Conservation (phyloP, 2,888 invertebrate species). For the Metalampra italica region DNA sequence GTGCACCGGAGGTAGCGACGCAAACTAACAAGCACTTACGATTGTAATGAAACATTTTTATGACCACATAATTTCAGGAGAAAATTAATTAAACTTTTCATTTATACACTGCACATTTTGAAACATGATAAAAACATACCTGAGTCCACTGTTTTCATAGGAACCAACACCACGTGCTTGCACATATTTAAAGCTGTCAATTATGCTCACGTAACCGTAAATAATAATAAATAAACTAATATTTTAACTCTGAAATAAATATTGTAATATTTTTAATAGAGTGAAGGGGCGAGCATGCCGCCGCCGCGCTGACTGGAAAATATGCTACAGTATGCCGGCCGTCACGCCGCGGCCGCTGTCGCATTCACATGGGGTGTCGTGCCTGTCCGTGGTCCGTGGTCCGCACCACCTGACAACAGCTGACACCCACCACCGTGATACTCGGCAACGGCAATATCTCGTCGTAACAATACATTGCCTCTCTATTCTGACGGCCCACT, state of each 20-base stretch:
- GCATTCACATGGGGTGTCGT: not conserved
- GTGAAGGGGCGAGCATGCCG: conserved; percentile 5
- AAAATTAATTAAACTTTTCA: not conserved
- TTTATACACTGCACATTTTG: not conserved
- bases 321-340: not conserved
- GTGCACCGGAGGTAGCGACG: conserved; percentile 1
- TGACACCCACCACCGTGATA: not conserved
- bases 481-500: not conserved
- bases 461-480: not conserved
- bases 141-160: conserved; percentile 46
- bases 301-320: conserved; percentile 9
- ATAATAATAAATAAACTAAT: not conserved
- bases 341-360: not conserved
- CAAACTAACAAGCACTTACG: not conserved
- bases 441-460: not conserved
- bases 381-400: too few relatives aligned
- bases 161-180: conserved; percentile 54
- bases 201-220: not conserved
- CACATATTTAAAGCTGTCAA: conserved; percentile 38
- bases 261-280: too few relatives aligned
- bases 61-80: not conserved
- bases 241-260: too few relatives aligned
- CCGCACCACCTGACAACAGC: conserved; percentile 8
- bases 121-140: conserved; percentile 34
- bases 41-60: conserved; percentile 1